Base-by-base conservation (phyloP, 1,140 invertebrate genomes). In the Zophobas atratus region DNA sequence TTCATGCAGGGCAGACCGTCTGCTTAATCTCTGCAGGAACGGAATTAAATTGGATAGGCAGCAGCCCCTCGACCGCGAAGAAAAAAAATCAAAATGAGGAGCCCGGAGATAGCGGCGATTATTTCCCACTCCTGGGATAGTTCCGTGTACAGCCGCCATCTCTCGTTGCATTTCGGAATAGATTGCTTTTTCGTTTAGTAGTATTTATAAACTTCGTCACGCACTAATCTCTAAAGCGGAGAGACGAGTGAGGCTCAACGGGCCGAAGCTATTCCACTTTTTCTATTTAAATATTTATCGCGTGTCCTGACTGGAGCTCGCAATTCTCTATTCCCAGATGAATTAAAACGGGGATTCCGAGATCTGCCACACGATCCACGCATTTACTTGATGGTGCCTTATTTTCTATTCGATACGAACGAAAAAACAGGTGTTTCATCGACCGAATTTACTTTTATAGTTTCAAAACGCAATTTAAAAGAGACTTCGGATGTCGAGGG, bases 131-230 rank as follows among this genome's bases (percentile, higher is more conserved):
- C 60, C n/a, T 2, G 60, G 60, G 60, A 67, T 43, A n/a, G 60
- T 33, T 43, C 43, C 60, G 33, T 67, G 60, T 20, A 43, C 34
- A 60, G 60, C 33, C 60, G 60, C 33, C 60, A 67, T 67, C 60
- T 67, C 43, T 39, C 60, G 34, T 51, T 72, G 70, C 70, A 72
- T 39, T 41, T 53, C 33, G 51, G 39, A 72, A 72, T 75, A 72
- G 77, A 78, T 78, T 78, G 77, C 77, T 78, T 78, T 78, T 73
- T 67, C 77, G 77, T 78, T 78, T 78, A 75, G 70, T 56, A 3
- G 77, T 73, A 78, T 78, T 78, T 78, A 78, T 78, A 78, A 78
- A 78, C 77, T 78, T 78, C 51, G 77, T 78, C 72, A 78, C 77
- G 72, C 77, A 74, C 72, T 78, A 78, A 78, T 75, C 77, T 73